A percentile compares a stretch with the other conserved stretches of the same genome.
Conservation (phyloP, 2,888 invertebrate genomes). For the Caenorhabditis afra region DNA sequence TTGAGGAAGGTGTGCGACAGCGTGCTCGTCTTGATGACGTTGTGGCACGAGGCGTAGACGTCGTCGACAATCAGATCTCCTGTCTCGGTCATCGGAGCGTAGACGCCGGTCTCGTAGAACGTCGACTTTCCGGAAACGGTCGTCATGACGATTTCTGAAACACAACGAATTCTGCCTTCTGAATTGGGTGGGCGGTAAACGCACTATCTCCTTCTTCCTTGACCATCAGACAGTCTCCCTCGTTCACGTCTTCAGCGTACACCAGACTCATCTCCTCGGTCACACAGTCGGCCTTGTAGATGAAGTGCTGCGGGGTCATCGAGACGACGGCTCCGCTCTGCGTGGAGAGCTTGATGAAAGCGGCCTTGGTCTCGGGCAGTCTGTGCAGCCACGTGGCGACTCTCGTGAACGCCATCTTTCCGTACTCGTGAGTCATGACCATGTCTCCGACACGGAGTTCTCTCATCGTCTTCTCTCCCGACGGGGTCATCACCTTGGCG, state of each 20-base stretch:
- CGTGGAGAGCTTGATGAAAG: slow-evolving; percentile 69
- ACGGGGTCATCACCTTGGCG: slow-evolving; percentile 61
- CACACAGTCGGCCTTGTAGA: slow-evolving; percentile 67
- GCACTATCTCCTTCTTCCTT: slow-evolving; percentile 57
- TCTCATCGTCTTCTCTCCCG: slow-evolving; percentile 68
- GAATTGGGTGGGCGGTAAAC: slow-evolving; percentile 8
- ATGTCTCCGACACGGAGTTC: slow-evolving; percentile 71
- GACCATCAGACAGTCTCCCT: slow-evolving; percentile 70
- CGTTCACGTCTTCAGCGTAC: slow-evolving; percentile 71
- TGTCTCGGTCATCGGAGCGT: slow-evolving; percentile 74
- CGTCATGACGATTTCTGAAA: slow-evolving; percentile 54
- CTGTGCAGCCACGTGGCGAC: slow-evolving; percentile 72
- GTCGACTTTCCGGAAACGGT: slow-evolving; percentile 52
- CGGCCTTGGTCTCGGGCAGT: slow-evolving; percentile 68
- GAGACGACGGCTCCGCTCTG: slow-evolving; percentile 59
- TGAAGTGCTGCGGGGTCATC: slow-evolving; percentile 76
- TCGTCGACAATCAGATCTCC: slow-evolving; percentile 74
- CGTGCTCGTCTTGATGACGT: slow-evolving; percentile 70
- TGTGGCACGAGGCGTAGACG: slow-evolving; percentile 75
- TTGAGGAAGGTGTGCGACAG: slow-evolving; percentile 71
- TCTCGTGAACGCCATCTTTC: slow-evolving; percentile 69
- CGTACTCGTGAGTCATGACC: slow-evolving; percentile 68
- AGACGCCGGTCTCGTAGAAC: slow-evolving; percentile 69
- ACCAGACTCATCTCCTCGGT: slow-evolving; percentile 52
- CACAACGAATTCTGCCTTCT: background rate